Conservation (phyloP, 2,113 vertebrate genomes). For the Antechinus flavipes region DNA sequence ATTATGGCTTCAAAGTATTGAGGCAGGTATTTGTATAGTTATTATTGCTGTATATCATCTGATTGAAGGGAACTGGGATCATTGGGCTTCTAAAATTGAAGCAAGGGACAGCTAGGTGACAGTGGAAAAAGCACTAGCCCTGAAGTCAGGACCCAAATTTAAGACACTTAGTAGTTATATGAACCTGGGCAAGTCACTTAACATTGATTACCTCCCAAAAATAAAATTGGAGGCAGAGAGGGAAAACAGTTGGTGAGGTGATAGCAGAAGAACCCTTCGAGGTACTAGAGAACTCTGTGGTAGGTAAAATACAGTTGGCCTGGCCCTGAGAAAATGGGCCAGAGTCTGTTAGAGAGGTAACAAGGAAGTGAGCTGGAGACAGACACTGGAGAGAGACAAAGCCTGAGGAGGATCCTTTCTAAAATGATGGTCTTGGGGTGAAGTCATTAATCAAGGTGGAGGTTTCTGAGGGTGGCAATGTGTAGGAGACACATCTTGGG, state of each 20-base stretch:
- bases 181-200: too few species aligned
- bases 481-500: not conserved
- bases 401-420: not conserved
- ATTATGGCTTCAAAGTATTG: not conserved
- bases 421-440: not conserved
- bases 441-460: not conserved
- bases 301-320: not conserved
- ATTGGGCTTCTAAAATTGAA: not conserved
- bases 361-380: not conserved
- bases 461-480: not conserved
- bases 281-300: not conserved
- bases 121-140: too few species aligned
- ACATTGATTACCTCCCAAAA: too few species aligned
- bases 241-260: not conserved
- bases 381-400: not conserved
- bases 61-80: not conserved
- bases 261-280: not conserved
- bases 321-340: not conserved
- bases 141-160: too few species aligned
- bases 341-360: not conserved
- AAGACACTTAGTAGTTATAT: too few species aligned
- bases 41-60: not conserved
- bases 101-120: too few species aligned
- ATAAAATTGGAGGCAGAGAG: too few species aligned
- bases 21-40: not conserved